Evolutionary conservation across 2,113 vertebrate genomes (phyloP).

Genomic region (Todiramphus saurophagus): DNA sequence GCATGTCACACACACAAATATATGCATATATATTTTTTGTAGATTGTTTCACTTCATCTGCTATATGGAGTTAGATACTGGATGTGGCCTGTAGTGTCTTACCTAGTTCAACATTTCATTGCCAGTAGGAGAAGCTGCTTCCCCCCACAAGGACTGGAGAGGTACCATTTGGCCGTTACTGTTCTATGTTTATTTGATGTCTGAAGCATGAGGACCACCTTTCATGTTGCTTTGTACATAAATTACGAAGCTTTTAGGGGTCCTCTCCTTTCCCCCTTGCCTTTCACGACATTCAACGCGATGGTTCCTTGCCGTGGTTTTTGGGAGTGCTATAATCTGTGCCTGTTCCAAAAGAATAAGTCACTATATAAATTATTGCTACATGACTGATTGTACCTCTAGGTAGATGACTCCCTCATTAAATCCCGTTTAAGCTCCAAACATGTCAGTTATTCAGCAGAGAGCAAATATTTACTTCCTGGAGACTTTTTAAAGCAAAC

Average conservation of each 20-base stretch:
- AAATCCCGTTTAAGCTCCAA: background rate
- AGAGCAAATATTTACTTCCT: conserved; percentile 12
- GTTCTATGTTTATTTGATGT: background rate
- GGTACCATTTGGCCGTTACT: background rate
- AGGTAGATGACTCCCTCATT: background rate
- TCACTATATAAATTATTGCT: background rate
- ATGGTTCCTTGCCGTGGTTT: background rate
- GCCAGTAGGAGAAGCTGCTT: background rate
- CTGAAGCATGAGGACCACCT: background rate
- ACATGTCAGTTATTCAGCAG: background rate
- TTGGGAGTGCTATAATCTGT: background rate
- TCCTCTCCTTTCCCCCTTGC: background rate
- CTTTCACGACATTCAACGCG: background rate
- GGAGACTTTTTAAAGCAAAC: background rate
- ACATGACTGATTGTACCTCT: background rate
- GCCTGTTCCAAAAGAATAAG: background rate
- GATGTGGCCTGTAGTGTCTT: background rate
- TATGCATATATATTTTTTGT: background rate
- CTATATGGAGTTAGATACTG: background rate
- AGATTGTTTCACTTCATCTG: background rate
- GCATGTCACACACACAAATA: fast-evolving
- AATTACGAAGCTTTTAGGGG: background rate
- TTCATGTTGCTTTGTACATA: background rate
- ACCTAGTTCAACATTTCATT: background rate
- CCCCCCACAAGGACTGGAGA: background rate